Base-by-base conservation (phyloP, 2,888 invertebrate species). In the Xanthostigma xanthostigma region DNA sequence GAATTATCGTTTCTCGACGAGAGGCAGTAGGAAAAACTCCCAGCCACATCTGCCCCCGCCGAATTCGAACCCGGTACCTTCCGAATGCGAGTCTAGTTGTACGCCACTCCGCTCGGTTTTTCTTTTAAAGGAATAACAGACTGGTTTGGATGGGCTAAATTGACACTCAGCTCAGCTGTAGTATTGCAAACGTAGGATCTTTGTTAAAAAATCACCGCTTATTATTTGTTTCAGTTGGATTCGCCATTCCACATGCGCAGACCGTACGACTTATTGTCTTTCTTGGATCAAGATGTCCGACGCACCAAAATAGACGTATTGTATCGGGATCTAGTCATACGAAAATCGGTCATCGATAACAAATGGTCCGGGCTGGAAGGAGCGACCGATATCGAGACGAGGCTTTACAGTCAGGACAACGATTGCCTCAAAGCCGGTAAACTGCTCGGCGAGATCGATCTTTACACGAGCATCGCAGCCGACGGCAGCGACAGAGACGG, bases 211-310 rank as follows among this genome's bases (percentile, higher is more conserved):
- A 36, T 53, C 45, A 47, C 27, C 17, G 36, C 50, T 49, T 39
- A 45, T 46, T 37, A 46, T 53, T 51, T 47, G 47, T 67, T 73
- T 50, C 65, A 87, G 87, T 64, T 75, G 57, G 79, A 84, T 59
- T 82, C 85, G 4, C 78, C 82, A 5, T 86, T 81, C 66, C 75
- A 80, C 63, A 69, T 88, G 66, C 74, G 78, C 37, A 71, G 77
- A 34, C 82, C 87, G 0, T 78, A 81, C 59, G 86, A 88, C 63
- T 69, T 89, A 41, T 67, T 87, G 48, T 78, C 81, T 3, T 76
- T 88, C 57, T 65, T 88, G 58, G 81, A 83, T 52, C 88, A 89
- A 68, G 86, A 86, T 59, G 76, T 76, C 39, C 69, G 84, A 27
- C 75, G 75, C 61, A 71, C 74, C 45, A 73, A 74, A 51, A 75